Conservation (phyloP, 2,888 invertebrate genomes). For the Agriotes lineatus region DNA sequence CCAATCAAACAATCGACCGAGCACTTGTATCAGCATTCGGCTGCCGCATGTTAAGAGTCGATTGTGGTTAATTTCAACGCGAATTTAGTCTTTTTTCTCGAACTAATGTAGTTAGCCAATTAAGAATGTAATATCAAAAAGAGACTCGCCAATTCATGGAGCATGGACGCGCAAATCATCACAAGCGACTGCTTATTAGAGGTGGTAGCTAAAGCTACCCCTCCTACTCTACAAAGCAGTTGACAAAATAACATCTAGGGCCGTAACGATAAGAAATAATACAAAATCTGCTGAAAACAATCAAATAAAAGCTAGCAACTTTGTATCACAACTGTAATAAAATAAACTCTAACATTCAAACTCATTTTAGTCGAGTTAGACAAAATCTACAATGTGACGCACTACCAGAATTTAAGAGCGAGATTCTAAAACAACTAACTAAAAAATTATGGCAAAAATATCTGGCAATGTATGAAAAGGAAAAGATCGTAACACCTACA, state of each 20-base stretch:
- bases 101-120: not conserved
- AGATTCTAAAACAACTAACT: slow-evolving; percentile 15
- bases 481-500: not conserved
- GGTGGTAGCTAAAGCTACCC: not conserved
- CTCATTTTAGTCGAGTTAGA: not conserved
- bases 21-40: no score
- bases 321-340: not conserved
- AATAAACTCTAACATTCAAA: not conserved
- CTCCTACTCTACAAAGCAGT: not conserved
- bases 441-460: slow-evolving; percentile 34
- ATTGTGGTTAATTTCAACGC: slow-evolving; percentile 1
- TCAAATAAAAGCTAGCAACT: not conserved
- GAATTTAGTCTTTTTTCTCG: slow-evolving; percentile 33
- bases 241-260: not conserved
- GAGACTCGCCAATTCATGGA: no score
- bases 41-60: no score
- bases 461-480: slow-evolving; percentile 27
- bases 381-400: not conserved
- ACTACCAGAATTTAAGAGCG: not conserved
- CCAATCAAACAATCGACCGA: not conserved
- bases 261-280: not conserved
- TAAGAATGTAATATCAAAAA: no score
- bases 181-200: not conserved
- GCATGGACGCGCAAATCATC: no score
- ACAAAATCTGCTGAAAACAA: not conserved